Base-by-base conservation (phyloP, 1,140 invertebrate species). In the Microplitis demolitor region DNA sequence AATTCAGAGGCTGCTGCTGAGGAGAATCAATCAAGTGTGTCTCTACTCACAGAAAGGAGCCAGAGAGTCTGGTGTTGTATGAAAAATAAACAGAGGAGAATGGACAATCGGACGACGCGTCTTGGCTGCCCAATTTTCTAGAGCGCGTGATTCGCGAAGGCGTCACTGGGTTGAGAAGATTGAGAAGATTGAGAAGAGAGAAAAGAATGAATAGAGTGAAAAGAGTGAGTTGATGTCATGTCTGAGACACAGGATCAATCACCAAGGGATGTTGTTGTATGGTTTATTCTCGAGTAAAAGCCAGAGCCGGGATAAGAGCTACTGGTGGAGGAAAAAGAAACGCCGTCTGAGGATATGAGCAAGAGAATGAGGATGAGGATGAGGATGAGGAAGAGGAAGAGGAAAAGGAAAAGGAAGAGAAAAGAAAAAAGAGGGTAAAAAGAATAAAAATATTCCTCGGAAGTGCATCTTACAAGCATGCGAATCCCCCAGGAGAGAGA, bases 171-270 rank as follows among this genome's bases (percentile, higher is more conserved):
- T 4, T 45, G 11, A 8, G 24, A 24, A 24, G 24, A 24, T 24
- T 24, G 24, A 24, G 24, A 24, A 24, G 50, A 5, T 1, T 45
- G 11, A 8, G 6, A 45, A 45, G 11, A 11, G 11, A 3, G 51
- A 45, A 53, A 68, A 4, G 8, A 68, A 53, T 68, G 53, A 45
- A 45, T 45, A 45, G 11, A 11, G 11, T 11, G 51, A 45, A 53
- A 68, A 4, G 8, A 68, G 66, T 68, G 53, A 68, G 34, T 24
- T 58, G 66, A 61, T 64, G 62, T 72, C 69, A 53, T 33, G 50
- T 62, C 11, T 5, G 39, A 53, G 51, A 50, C 63, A 35, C 53
- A 16, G 62, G 63, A 72, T 72, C 70, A 72, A 72, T 72, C 70
- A 72, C 54, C 53, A 1, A 37, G 60, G 34, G 33, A 35, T 35